phyloP scores from a whole-genome alignment of 2,113 vertebrate genomes.

The Archilochus colubris region DNA sequence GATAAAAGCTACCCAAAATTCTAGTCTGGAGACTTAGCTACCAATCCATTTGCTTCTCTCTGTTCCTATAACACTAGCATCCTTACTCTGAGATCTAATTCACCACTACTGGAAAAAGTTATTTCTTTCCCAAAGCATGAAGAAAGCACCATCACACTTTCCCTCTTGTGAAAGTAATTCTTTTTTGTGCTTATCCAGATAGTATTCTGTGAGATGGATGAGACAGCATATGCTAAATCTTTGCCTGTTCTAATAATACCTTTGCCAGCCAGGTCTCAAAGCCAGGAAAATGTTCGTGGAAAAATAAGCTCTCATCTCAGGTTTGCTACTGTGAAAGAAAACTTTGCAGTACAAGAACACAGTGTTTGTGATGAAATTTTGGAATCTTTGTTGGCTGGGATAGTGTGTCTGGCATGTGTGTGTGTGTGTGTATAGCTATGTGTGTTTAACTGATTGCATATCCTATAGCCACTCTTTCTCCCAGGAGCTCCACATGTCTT shows the following conservation, averaged over 20 bases:
- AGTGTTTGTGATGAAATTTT: neutral
- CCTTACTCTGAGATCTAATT: neutral
- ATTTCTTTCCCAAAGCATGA: neutral
- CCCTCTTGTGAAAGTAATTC: neutral
- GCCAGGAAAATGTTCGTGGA: neutral
- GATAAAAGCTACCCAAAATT: neutral
- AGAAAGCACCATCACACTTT: neutral
- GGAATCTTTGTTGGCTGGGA: neutral
- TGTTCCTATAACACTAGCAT: neutral
- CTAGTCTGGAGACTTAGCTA: too few relatives aligned
- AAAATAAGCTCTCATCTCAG: neutral
- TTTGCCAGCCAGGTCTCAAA: neutral
- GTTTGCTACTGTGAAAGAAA: neutral
- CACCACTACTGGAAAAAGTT: neutral
- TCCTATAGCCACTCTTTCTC: neutral
- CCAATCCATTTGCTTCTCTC: neutral
- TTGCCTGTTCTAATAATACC: neutral
- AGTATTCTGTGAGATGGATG: neutral
- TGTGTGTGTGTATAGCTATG: neutral
- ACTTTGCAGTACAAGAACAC: neutral
- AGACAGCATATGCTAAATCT: neutral
- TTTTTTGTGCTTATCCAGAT: neutral
- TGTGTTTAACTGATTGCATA: neutral
- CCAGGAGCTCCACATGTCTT: neutral
- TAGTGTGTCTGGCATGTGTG: neutral